Evolutionary conservation across 1,140 invertebrate genomes (phyloP).

Genomic region (Ceratosolen fusciceps): DNA sequence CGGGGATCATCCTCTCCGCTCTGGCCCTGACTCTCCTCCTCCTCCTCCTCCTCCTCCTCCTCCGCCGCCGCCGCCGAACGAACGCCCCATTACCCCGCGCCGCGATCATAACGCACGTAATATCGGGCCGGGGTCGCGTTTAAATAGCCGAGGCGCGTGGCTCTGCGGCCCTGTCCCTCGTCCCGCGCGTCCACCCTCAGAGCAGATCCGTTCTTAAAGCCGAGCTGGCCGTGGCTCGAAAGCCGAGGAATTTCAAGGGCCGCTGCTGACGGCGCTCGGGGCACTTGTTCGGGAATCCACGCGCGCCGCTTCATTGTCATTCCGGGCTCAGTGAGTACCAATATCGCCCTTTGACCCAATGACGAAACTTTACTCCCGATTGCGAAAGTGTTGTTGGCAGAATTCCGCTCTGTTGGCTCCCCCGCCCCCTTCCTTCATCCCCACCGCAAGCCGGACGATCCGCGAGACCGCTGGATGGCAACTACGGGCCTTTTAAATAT

Average conservation of each 20-base stretch:
- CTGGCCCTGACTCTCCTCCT: neutral
- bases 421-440: too few species aligned
- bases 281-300: neutral
- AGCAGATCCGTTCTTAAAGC: neutral
- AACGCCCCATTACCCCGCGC: neutral
- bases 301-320: too few species aligned
- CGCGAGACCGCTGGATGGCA: too few species aligned
- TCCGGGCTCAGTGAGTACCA: too few species aligned
- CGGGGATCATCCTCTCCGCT: constrained; percentile 6
- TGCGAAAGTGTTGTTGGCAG: too few species aligned
- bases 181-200: too few species aligned
- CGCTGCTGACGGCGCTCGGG: neutral
- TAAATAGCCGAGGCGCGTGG: constrained; percentile 9
- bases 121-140: constrained; percentile 17
- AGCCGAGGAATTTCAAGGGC: too few species aligned
- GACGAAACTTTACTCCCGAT: too few species aligned
- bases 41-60: neutral
- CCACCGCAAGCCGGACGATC: too few species aligned
- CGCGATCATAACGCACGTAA: constrained; percentile 16
- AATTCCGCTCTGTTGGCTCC: too few species aligned
- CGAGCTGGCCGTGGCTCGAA: neutral
- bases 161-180: neutral
- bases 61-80: neutral
- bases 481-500: too few species aligned
- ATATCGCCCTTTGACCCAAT: too few species aligned